Evolutionary conservation across 1,140 invertebrate species (phyloP), one percentile per base, ranked within the genome.

Genomic region (Bombus affinis): DNA sequence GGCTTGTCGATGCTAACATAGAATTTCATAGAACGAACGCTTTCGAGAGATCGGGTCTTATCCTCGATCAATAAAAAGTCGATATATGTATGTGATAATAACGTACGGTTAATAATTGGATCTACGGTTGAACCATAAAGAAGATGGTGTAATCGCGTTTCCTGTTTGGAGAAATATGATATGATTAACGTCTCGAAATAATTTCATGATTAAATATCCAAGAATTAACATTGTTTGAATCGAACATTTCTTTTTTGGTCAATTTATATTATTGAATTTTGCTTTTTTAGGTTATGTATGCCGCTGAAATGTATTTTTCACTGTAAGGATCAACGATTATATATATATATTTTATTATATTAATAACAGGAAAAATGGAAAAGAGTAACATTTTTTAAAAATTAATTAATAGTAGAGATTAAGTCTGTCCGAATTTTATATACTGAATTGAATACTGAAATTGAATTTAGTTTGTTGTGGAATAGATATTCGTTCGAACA

Each of bases 1-100:
- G 68, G 37, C 6, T 76, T 80, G 47, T 66, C 32, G 81, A 71
- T 22, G 44, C 66, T 84, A 39, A 25, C 72, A 57, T n/a, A 85
- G 70, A 85, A 59, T 59, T 83, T 47, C 59, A 37, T 57, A 47
- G 2, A 73, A 59, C 53, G 39, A 84, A 75, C 18, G 32, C 25
- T 18, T 53, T 39, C n/a, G 72, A 42, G 2, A 32, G 44, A 59
- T 32, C 5, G 59, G 22, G 44, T 47, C 0, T 65, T 53, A 37
- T 3, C 22, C 66, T 22, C 39, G 76, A 73, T 44, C 79, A 71
- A 80, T 79, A 65, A 72, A 37, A 5, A 42, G 28, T 59, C 44
- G 28, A 47, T 75, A 42, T 25, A 32, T 15, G n/a, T 18, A 32
- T 53, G 47, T 22, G 47, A 22, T 22, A 53, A 73, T 44, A 42